Percentiles rank a stretch among this genome's conserved stretches.
Evolutionary conservation across 92 coral and sea anemone species (phyloP).

Genomic region (Epizoanthus rinbou): DNA sequence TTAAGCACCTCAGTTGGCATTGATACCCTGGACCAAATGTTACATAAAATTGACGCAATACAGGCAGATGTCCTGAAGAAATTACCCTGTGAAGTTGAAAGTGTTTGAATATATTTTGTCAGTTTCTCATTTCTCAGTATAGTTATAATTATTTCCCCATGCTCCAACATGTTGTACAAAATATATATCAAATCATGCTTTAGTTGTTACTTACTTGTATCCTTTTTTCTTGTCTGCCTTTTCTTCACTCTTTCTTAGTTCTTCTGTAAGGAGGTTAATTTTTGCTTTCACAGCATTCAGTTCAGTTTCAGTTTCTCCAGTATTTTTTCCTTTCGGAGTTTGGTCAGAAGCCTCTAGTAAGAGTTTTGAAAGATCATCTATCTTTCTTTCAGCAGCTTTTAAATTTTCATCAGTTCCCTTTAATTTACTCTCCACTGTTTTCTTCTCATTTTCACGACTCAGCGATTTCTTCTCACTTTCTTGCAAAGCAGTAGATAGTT

Average conservation of each 20-base stretch:
- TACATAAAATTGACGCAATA: too few species aligned
- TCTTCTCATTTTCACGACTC: background rate
- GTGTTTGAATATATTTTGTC: too few species aligned
- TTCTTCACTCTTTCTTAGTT: slow-evolving; percentile 6
- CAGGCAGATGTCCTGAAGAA: too few species aligned
- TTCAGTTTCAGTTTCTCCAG: background rate
- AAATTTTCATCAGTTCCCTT: background rate
- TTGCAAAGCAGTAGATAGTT: background rate
- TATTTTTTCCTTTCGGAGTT: background rate
- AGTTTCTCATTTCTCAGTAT: too few species aligned
- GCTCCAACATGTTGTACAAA: too few species aligned
- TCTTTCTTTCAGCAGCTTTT: slow-evolving; percentile 30
- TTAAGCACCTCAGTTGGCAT: too few species aligned
- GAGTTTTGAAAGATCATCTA: slow-evolving; percentile 29
- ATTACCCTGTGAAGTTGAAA: too few species aligned
- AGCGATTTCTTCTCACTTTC: background rate
- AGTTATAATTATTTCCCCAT: too few species aligned
- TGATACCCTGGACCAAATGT: too few species aligned
- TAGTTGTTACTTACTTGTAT: background rate
- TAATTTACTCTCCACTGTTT: background rate
- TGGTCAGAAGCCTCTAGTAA: slow-evolving; percentile 17
- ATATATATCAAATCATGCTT: too few species aligned
- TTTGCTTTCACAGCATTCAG: background rate
- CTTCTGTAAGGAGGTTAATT: background rate
- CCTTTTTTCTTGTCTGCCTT: slow-evolving; percentile 1